A percentile compares a stretch with the other conserved stretches of the same genome.
phyloP scores from a whole-genome alignment of 2,113 vertebrate genomes.

The Dolichotis patagonum region DNA sequence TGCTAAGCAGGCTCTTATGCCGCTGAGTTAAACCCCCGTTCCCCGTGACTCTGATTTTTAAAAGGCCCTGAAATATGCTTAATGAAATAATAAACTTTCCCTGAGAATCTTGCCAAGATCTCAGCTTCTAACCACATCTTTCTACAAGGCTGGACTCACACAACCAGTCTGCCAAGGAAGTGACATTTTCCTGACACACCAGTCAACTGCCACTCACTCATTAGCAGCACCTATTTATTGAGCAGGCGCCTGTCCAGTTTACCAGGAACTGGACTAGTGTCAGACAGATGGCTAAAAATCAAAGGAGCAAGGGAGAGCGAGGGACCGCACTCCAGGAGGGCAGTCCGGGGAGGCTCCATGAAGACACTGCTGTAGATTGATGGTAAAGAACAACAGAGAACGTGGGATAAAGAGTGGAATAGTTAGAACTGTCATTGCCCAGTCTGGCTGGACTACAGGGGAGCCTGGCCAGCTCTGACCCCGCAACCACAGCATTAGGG shows the following conservation, averaged over 20 bases:
- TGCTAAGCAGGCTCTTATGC: no score
- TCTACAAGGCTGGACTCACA: background rate
- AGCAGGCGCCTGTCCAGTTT: background rate
- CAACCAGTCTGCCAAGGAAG: background rate
- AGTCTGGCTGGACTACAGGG: background rate
- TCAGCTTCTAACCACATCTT: background rate
- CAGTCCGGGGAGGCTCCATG: background rate
- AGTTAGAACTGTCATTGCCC: background rate
- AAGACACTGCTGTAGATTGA: background rate
- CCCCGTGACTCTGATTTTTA: background rate
- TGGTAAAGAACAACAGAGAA: background rate
- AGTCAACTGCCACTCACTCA: background rate
- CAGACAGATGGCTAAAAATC: background rate
- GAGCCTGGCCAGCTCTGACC: background rate
- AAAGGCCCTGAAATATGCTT: background rate
- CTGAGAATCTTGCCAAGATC: background rate
- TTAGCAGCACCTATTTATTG: background rate
- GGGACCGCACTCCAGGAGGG: accelerated
- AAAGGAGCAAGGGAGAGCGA: background rate
- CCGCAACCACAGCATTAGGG: no score
- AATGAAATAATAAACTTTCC: background rate
- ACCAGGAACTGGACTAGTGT: background rate
- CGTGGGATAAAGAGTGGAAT: background rate
- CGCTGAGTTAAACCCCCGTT: no score
- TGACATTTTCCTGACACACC: background rate